These are phyloP conservation scores for Parus major DNA, from an alignment of 2,113 vertebrate species.

Conservation along the genomic window DNA sequence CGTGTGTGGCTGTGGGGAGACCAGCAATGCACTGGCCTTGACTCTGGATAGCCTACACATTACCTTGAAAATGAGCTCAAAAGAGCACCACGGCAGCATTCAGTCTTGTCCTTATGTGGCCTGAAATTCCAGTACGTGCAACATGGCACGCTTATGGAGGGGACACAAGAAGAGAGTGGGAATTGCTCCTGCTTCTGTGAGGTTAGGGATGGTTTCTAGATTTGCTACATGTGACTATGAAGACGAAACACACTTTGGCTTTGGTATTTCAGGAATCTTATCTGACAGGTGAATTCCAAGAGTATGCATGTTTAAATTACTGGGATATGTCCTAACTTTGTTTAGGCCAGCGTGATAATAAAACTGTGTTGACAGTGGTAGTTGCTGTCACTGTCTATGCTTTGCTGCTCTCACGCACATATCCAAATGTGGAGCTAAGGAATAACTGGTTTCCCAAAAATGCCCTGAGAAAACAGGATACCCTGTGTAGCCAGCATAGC, in stretches of 20 bases:
- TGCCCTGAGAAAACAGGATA: background rate
- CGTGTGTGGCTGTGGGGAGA: fast-evolving
- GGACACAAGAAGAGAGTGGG: background rate
- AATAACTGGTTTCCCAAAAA: background rate
- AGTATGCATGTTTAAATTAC: background rate
- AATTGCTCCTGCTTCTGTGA: background rate
- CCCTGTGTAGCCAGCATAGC: background rate
- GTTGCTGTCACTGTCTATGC: background rate
- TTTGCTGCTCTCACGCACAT: background rate
- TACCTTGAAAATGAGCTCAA: background rate
- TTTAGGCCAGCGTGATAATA: background rate
- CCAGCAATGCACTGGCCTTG: background rate
- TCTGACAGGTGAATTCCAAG: background rate
- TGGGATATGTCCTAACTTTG: background rate
- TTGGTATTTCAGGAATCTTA: background rate
- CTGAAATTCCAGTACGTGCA: fast-evolving
- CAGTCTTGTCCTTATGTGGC: background rate
- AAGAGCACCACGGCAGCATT: background rate
- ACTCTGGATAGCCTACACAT: background rate
- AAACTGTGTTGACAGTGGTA: background rate
- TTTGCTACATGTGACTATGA: background rate
- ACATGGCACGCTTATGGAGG: fast-evolving
- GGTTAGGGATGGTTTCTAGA: background rate
- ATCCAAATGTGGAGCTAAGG: background rate
- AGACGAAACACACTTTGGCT: background rate